Percentiles rank a stretch among this genome's conserved stretches.
These are phyloP conservation scores for Lepisosteus oculatus DNA, from an alignment of 2,113 vertebrate genomes.

Conservation along the genomic window DNA sequence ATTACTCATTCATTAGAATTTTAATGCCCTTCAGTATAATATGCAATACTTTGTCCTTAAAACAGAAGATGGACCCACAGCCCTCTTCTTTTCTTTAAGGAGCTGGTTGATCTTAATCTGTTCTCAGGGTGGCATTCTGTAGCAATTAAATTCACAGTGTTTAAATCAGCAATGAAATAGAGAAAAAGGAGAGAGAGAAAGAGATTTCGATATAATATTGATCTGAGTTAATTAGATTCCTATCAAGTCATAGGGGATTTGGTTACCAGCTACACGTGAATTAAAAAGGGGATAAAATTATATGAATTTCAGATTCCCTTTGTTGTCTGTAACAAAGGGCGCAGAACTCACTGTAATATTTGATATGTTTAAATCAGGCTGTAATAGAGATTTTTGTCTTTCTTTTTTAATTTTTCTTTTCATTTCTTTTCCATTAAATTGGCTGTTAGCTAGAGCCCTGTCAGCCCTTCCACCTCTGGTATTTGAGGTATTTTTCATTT, in stretches of 20 bases:
- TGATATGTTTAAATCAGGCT: constrained; percentile 40
- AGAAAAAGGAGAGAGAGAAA: constrained; percentile 26
- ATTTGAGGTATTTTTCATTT: constrained; percentile 16
- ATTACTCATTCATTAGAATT: too few relatives aligned
- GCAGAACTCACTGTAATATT: constrained; percentile 37
- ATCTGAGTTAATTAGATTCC: constrained; percentile 70
- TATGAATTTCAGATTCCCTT: constrained; percentile 40
- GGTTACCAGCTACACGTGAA: constrained; percentile 42
- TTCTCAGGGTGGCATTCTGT: constrained; percentile 23
- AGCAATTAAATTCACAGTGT: constrained; percentile 45
- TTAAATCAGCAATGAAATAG: constrained; percentile 43
- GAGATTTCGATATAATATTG: constrained; percentile 63
- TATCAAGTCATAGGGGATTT: constrained; percentile 54
- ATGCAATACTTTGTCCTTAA: too few relatives aligned
- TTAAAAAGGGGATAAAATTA: constrained; percentile 38
- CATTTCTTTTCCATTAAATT: constrained; percentile 14
- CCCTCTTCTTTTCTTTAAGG: background rate
- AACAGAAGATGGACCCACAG: too few relatives aligned
- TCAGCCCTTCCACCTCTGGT: constrained; percentile 15
- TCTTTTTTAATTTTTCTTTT: constrained; percentile 35
- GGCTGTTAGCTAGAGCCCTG: background rate
- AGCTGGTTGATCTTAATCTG: constrained; percentile 12
- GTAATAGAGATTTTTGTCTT: constrained; percentile 30
- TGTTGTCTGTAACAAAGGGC: constrained; percentile 37
- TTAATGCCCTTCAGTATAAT: too few relatives aligned